These are phyloP conservation scores for Cygnus atratus DNA, from an alignment of 2,113 vertebrate genomes.

Conservation along the genomic window DNA sequence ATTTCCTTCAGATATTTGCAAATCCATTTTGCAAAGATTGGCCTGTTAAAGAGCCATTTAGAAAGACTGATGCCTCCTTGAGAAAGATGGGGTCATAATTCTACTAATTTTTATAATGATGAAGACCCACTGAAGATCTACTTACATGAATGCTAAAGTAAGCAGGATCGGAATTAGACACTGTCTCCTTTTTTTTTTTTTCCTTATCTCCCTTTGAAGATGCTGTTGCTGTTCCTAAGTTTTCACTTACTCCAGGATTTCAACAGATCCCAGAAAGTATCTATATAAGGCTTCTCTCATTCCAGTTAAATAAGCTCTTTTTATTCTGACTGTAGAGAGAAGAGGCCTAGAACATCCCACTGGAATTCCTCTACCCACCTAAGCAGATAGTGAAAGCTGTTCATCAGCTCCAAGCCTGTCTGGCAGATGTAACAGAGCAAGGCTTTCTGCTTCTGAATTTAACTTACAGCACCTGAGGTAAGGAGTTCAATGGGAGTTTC, in stretches of 20 bases:
- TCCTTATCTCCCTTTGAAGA: neutral
- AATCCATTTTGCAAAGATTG: neutral
- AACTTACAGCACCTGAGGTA: slow-evolving; percentile 67
- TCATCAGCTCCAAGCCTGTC: neutral
- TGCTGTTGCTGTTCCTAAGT: neutral
- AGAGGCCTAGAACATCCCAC: neutral
- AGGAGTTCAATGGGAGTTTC: slow-evolving; percentile 73
- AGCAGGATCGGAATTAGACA: neutral
- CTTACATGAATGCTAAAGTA: neutral
- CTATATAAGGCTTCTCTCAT: neutral
- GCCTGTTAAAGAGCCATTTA: neutral
- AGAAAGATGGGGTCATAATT: neutral
- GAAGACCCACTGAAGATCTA: neutral
- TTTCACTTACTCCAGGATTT: neutral
- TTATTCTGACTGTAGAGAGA: neutral
- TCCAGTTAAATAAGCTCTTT: neutral
- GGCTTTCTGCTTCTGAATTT: slow-evolving; percentile 29
- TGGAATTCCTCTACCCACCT: neutral
- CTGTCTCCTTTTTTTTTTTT: accelerated
- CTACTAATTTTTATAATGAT: no score
- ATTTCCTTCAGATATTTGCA: neutral
- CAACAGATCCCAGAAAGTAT: neutral
- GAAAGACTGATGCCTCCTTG: neutral
- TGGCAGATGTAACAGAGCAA: slow-evolving; percentile 13
- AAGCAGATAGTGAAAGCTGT: neutral